Conservation (phyloP, 1,140 invertebrate species). For the Fopius arisanus region DNA sequence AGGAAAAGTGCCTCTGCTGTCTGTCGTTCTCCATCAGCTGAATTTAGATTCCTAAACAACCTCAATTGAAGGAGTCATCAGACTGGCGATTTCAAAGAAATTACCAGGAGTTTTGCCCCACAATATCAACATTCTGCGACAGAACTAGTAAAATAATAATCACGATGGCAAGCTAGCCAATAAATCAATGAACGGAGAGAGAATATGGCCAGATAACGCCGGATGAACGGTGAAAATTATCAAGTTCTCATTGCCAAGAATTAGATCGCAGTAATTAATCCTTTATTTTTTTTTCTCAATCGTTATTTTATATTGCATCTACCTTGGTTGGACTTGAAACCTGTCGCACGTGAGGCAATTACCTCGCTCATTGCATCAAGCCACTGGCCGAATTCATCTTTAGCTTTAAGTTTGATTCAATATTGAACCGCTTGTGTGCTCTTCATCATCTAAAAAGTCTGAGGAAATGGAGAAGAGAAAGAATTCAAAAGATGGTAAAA, state of each 20-base stretch:
- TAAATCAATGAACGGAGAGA: background rate
- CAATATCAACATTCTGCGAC: background rate
- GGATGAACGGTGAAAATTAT: slow-evolving; percentile 3
- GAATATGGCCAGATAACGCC: background rate
- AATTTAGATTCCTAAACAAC: background rate
- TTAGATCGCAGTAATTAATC: too few species aligned
- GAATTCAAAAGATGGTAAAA: background rate
- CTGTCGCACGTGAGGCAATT: too few species aligned
- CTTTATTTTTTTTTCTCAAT: too few species aligned
- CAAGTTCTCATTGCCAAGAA: background rate
- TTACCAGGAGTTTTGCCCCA: background rate
- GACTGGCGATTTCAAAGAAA: background rate
- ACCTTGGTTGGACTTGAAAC: too few species aligned
- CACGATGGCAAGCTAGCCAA: background rate
- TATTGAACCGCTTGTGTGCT: background rate
- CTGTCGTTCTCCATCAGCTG: slow-evolving; percentile 15
- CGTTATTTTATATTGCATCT: too few species aligned
- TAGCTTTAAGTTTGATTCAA: background rate
- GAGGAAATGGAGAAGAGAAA: background rate
- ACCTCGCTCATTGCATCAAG: too few species aligned
- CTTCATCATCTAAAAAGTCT: background rate
- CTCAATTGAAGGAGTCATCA: too few species aligned
- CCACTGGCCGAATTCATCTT: background rate
- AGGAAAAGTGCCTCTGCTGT: slow-evolving; percentile 33
- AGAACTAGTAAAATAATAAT: background rate